Conservation (phyloP, 2,113 vertebrate genomes). For the Potamarius usumacintae region DNA sequence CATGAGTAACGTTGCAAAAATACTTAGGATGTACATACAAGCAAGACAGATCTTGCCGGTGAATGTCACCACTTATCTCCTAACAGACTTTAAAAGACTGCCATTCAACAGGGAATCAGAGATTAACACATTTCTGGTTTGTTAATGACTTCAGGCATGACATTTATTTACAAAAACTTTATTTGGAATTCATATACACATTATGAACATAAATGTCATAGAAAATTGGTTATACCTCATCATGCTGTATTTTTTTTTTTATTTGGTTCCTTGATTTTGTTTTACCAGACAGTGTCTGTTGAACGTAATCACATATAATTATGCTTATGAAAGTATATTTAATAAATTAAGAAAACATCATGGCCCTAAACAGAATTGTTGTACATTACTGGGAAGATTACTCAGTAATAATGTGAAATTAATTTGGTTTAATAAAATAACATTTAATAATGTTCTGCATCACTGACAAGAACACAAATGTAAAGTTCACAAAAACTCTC, state of each 20-base stretch:
- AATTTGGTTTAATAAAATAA: background rate
- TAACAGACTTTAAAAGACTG: background rate
- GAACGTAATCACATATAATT: background rate
- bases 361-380: background rate
- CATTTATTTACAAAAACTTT: background rate
- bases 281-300: background rate
- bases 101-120: background rate
- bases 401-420: background rate
- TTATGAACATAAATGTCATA: background rate
- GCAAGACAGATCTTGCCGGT: constrained; percentile 26
- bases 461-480: background rate
- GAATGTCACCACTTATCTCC: background rate
- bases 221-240: background rate
- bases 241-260: background rate
- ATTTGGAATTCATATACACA: background rate
- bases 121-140: background rate
- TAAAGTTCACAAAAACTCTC: background rate
- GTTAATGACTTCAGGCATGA: background rate
- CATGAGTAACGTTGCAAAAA: constrained; percentile 2
- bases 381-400: background rate
- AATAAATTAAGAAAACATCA: background rate
- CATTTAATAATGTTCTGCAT: background rate
- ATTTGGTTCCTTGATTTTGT: background rate
- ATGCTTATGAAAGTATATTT: background rate
- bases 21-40: background rate